Conservation (phyloP, 2,113 vertebrate species). For the Narcine bancroftii region DNA sequence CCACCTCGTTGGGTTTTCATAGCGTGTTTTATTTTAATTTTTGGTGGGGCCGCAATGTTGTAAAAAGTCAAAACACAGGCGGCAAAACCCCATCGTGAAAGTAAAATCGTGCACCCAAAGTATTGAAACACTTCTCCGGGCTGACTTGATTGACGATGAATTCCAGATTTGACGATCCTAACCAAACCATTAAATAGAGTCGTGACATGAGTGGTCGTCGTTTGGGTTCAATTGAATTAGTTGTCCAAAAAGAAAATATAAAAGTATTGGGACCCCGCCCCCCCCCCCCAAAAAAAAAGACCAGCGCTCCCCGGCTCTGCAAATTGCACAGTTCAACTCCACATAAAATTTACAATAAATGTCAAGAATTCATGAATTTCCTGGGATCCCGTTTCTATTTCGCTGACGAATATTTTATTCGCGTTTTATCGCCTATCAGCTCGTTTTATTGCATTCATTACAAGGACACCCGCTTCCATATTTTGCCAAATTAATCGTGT, state of each 20-base stretch:
- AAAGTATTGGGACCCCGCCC: not conserved
- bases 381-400: slow-evolving; percentile 19
- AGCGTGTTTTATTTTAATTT: not conserved
- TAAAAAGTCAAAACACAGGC: not conserved
- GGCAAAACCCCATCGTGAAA: not conserved
- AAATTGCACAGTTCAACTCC: slow-evolving; percentile 24
- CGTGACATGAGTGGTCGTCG: no score
- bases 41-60: not conserved
- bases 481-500: slow-evolving; percentile 8
- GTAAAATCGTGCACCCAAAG: not conserved
- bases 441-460: slow-evolving; percentile 29
- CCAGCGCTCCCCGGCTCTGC: not conserved
- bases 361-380: slow-evolving; percentile 25
- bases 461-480: slow-evolving; percentile 15
- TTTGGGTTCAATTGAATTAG: not conserved
- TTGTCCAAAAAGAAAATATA: not conserved
- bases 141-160: not conserved
- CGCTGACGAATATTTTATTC: slow-evolving; percentile 7
- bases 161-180: slow-evolving; percentile 1
- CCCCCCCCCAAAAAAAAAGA: no score
- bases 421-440: slow-evolving; percentile 28
- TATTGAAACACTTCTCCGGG: not conserved
- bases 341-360: slow-evolving; percentile 31
- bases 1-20: not conserved
- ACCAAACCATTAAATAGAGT: not conserved